Base-by-base conservation (phyloP, 2,888 invertebrate genomes). In the Perizoma affinitatum region DNA sequence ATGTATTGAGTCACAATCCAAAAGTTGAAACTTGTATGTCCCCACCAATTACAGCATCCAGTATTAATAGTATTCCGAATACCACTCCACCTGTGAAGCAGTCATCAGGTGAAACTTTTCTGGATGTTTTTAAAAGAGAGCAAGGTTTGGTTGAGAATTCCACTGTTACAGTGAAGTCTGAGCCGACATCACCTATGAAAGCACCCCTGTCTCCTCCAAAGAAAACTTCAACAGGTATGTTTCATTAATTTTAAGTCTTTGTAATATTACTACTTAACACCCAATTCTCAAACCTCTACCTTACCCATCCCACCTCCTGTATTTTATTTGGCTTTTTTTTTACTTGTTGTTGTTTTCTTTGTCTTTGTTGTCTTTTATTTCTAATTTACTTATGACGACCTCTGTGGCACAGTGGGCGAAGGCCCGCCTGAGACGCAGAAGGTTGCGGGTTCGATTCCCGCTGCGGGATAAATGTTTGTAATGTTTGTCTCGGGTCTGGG, bases 121-220 rank as follows among this genome's bases (percentile, higher is more conserved):
- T 92, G 66, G 92, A 92, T 87, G 92, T 92, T 45, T 92, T 90
- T 67, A 91, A 91, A 66, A 83, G 91, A 73, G 92, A 91, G 68
- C 91, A 91, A 70, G 88, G 89, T 36, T 71, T 86, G 55, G 76
- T 82, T 60, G 83, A 82, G 54, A 79, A 74, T 61, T 57, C 68
- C 36, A 53, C 70, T 40, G 68, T 77, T 41, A 69, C 73, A 60
- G 72, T 83, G n/a, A 88, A 86, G 80, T 82, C 74, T 67, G 90
- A 91, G 64, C 70, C 80, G 1, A 40, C 63, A 46, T 59, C 67
- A 10, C 48, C 65, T 0, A 60, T 65, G 43, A 89, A 88, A 76
- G 64, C 74, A 58, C 73, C 84, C 56, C 66, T 77, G 58, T 74
- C 87, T 35, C 76, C 80, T 41, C 76, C 80, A 47, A 88, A 88